Percentiles rank a stretch among this genome's conserved stretches.
Evolutionary conservation across 2,113 vertebrate species (phyloP).

Genomic region (Okapia johnstoni): DNA sequence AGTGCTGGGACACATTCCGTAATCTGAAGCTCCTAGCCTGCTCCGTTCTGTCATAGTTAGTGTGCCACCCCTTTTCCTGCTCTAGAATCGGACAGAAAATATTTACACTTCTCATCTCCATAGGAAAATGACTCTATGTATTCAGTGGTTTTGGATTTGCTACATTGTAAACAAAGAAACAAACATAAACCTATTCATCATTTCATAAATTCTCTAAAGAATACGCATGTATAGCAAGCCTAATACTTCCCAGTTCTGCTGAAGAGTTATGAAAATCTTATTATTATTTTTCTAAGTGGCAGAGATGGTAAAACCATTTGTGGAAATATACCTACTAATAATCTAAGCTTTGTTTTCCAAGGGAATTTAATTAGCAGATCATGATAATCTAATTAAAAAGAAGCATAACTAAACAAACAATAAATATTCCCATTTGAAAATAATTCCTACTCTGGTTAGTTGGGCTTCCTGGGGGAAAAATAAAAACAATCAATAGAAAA

Average conservation of each 20-base stretch:
- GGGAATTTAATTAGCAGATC: slow-evolving; percentile 38
- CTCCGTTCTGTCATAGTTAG: background rate
- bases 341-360: background rate
- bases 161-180: background rate
- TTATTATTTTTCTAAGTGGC: slow-evolving; percentile 18
- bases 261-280: slow-evolving; percentile 12
- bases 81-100: background rate
- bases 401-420: slow-evolving; percentile 1
- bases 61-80: background rate
- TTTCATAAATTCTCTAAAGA: slow-evolving; percentile 11
- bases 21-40: background rate
- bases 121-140: background rate
- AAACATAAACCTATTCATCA: background rate
- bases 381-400: slow-evolving; percentile 31
- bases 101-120: background rate
- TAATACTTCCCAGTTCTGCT: background rate
- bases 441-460: background rate
- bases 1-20: background rate
- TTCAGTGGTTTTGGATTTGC: background rate
- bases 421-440: slow-evolving; percentile 26
- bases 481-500: background rate
- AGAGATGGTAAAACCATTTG: background rate
- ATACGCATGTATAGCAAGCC: background rate
- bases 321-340: slow-evolving; percentile 25
- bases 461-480: background rate